Percentiles rank a stretch among this genome's conserved stretches.
These are phyloP conservation scores for Sesia bembeciformis DNA, from an alignment of 2,888 invertebrate species.

Conservation along the genomic window DNA sequence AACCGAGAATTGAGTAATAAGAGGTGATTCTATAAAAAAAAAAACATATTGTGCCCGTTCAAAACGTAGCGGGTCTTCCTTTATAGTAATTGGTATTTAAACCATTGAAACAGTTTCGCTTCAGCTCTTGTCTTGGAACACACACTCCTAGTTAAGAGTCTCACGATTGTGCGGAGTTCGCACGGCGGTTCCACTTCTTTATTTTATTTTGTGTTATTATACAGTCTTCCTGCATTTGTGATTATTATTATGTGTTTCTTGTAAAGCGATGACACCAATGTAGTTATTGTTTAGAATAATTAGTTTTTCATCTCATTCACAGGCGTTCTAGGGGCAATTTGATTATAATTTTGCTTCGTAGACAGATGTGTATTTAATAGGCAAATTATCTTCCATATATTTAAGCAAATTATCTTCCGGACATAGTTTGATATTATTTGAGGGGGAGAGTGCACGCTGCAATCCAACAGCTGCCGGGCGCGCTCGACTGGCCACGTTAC, in stretches of 20 bases:
- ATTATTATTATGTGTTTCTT: background rate
- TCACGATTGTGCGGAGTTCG: background rate
- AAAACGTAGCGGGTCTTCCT: too few species aligned
- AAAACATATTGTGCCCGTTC: too few species aligned
- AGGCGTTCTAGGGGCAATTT: background rate
- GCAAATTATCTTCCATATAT: too few species aligned
- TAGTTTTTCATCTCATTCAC: background rate
- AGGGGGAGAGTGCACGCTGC: too few species aligned
- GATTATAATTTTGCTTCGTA: background rate
- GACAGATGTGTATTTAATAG: background rate
- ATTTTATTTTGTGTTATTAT: background rate
- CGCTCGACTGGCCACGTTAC: too few species aligned
- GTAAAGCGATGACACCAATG: background rate
- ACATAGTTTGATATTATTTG: too few species aligned
- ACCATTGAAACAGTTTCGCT: background rate
- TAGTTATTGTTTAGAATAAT: background rate
- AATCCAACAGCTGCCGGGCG: too few species aligned
- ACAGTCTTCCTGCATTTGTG: background rate
- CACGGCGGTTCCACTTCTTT: background rate
- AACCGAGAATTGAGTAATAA: too few species aligned
- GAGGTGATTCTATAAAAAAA: too few species aligned
- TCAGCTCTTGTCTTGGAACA: background rate
- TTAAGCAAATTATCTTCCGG: too few species aligned
- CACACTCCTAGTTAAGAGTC: background rate
- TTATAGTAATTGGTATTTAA: too few species aligned